Evolutionary conservation across 2,888 invertebrate species (phyloP).

Genomic region (Meiosimyza platycephala): DNA sequence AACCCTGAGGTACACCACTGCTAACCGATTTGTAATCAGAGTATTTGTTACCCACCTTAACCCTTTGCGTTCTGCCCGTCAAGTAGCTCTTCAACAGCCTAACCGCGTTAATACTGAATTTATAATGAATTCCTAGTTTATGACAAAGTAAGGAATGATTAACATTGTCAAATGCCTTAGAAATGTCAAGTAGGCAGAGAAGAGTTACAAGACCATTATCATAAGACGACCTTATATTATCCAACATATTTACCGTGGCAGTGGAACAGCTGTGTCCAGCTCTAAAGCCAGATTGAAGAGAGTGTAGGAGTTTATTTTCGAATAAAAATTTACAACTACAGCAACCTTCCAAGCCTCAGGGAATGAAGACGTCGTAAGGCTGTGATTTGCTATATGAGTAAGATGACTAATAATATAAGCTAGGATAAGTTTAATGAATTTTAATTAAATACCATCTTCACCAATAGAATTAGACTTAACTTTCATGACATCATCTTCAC

Average conservation of each 20-base stretch:
- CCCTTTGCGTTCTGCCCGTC: background rate
- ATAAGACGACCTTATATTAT: background rate
- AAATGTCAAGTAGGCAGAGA: slow-evolving; percentile 9
- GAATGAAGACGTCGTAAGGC: no score
- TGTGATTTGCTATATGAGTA: no score
- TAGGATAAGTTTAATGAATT: no score
- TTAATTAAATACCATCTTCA: no score
- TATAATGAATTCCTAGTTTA: background rate
- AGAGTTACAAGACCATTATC: background rate
- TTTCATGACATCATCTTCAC: no score
- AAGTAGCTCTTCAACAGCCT: background rate
- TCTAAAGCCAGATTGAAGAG: slow-evolving; percentile 18
- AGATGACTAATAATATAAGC: no score
- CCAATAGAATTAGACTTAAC: no score
- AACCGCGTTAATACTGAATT: background rate
- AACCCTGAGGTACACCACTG: slow-evolving; percentile 2
- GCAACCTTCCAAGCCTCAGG: background rate
- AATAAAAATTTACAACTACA: background rate
- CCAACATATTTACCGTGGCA: background rate
- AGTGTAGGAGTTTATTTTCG: background rate
- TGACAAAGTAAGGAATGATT: background rate
- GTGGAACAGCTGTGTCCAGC: slow-evolving; percentile 15
- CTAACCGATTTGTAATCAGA: background rate
- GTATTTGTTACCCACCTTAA: background rate
- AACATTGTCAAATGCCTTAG: slow-evolving; percentile 22